phyloP scores from a whole-genome alignment of 2,113 vertebrate genomes.

The Pedetes capensis region DNA sequence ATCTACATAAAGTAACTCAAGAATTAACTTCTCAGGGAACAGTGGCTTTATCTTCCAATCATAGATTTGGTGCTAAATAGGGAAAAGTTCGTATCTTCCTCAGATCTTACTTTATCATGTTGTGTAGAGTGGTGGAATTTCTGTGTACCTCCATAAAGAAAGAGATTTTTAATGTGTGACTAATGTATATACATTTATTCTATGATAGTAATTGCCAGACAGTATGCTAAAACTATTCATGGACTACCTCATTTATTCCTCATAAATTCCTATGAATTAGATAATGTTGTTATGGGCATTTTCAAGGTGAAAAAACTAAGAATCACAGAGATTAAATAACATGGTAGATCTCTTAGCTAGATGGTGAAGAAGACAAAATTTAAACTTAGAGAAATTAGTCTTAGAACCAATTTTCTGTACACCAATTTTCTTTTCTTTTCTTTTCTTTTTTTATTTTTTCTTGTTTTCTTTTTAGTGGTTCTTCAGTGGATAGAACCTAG shows the following conservation, averaged over 20 bases:
- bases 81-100: background rate
- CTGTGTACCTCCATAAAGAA: background rate
- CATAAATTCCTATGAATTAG: background rate
- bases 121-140: background rate
- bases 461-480: too few relatives aligned
- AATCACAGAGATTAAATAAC: background rate
- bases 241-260: background rate
- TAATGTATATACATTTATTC: background rate
- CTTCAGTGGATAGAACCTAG: too few relatives aligned
- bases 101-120: background rate
- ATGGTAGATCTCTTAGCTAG: background rate
- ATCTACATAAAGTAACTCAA: background rate
- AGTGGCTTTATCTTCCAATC: background rate
- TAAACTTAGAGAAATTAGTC: background rate
- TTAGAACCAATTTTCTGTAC: too few relatives aligned
- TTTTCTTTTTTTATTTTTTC: too few relatives aligned
- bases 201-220: background rate
- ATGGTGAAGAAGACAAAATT: background rate
- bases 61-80: background rate
- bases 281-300: background rate
- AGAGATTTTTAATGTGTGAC: background rate
- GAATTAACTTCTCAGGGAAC: background rate
- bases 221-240: background rate
- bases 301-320: background rate
- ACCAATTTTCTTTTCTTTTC: too few relatives aligned